A percentile compares a stretch with the other conserved stretches of the same genome.
These are phyloP conservation scores for Oenanthe melanoleuca DNA, from an alignment of 2,113 vertebrate species.

Conservation along the genomic window DNA sequence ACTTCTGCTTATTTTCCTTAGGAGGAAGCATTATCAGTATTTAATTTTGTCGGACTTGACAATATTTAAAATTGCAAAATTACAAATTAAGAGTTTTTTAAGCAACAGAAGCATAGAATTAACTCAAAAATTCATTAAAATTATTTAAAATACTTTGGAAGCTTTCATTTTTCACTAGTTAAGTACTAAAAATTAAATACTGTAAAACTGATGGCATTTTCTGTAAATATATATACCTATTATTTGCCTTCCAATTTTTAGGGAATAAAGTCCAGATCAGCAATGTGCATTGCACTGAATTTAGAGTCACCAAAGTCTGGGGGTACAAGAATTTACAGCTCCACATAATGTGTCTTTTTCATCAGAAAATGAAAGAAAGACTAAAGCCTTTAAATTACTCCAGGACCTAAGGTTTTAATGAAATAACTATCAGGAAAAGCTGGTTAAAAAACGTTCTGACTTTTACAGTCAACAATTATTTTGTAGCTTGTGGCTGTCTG, in stretches of 20 bases:
- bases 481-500: constrained; percentile 15
- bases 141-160: neutral
- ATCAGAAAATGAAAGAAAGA: neutral
- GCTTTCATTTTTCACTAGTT: neutral
- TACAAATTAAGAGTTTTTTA: neutral
- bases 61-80: neutral
- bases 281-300: neutral
- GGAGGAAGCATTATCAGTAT: neutral
- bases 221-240: neutral
- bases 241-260: neutral
- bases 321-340: neutral
- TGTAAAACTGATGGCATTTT: neutral
- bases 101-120: neutral
- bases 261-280: neutral
- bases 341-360: neutral
- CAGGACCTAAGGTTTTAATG: neutral
- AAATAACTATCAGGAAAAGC: constrained; percentile 8
- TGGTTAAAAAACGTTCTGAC: neutral
- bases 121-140: neutral
- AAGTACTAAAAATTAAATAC: neutral
- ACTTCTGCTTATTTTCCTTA: neutral
- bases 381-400: neutral
- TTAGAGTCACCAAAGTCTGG: neutral
- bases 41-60: neutral
- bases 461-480: constrained; percentile 24